A percentile compares a stretch with the other conserved stretches of the same genome.
phyloP scores from a whole-genome alignment of 2,113 vertebrate genomes.

The Probosciger aterrimus region DNA sequence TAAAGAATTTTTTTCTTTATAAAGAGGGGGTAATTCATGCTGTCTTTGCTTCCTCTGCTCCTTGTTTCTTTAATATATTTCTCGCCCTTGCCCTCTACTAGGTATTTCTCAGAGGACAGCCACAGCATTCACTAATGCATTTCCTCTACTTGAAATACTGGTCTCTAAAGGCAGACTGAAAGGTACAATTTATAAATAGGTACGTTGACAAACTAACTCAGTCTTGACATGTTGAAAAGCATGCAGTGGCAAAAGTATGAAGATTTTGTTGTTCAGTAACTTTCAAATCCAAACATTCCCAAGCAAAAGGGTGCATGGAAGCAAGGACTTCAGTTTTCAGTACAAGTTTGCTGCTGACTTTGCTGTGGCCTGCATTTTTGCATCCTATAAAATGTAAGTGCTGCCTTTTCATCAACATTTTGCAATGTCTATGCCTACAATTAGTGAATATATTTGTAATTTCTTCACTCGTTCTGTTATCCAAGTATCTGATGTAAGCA shows the following conservation, averaged over 20 bases:
- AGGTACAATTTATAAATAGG: background rate
- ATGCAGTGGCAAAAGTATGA: background rate
- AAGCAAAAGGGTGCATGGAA: background rate
- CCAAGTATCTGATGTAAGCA: background rate
- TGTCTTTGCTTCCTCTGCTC: background rate
- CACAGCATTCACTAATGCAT: background rate
- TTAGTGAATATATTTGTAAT: background rate
- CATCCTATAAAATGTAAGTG: background rate
- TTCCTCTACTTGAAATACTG: background rate
- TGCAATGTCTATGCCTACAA: background rate
- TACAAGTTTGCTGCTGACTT: rapidly evolving
- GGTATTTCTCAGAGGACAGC: background rate
- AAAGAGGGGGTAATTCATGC: background rate
- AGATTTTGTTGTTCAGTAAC: background rate
- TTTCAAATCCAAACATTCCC: background rate
- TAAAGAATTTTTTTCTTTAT: background rate
- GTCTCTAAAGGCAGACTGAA: background rate
- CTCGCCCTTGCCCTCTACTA: background rate
- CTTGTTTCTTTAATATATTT: background rate
- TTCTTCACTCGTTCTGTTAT: background rate
- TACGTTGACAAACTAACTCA: background rate
- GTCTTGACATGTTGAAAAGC: background rate
- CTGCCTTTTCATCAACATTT: background rate
- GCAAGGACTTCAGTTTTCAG: background rate
- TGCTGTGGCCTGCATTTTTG: background rate